These are phyloP conservation scores for Lates japonicus DNA, from an alignment of 2,797 vertebrate genomes.

Conservation along the genomic window DNA sequence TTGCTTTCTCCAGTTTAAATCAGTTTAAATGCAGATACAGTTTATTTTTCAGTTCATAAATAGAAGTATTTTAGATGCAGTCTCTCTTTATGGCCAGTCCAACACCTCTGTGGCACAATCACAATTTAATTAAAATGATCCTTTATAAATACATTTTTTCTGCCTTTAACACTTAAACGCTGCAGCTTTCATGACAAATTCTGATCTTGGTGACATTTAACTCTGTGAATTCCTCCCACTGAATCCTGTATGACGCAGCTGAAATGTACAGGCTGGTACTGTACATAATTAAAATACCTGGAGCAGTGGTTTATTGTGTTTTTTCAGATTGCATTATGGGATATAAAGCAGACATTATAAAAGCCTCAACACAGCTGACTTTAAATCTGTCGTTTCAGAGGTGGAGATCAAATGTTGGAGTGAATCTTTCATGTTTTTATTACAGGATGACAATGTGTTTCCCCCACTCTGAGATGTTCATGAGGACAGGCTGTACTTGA, in stretches of 20 bases:
- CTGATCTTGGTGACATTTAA: not conserved
- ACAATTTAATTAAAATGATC: not conserved
- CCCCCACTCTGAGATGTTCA: not conserved
- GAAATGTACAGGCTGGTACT: not conserved
- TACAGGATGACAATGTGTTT: conserved; percentile 9
- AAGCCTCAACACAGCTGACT: too few species aligned
- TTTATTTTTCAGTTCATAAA: too few species aligned
- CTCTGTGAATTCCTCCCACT: not conserved
- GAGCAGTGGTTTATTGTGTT: not conserved
- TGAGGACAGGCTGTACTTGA: not conserved
- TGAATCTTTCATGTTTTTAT: not conserved
- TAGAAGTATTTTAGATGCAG: too few species aligned
- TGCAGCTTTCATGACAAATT: not conserved
- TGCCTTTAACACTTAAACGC: too few species aligned
- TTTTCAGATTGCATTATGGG: too few species aligned
- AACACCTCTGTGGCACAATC: not conserved
- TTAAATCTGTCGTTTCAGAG: not conserved
- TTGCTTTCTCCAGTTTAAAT: not conserved
- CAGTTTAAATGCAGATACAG: too few species aligned
- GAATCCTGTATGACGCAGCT: too few species aligned
- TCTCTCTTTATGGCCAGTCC: not conserved
- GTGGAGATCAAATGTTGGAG: not conserved
- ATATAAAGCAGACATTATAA: too few species aligned
- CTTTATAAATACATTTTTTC: not conserved
- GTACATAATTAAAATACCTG: not conserved